These are phyloP conservation scores for Quadroppia sp. DNA, from an alignment of 2,888 invertebrate species.

Conservation along the genomic window DNA sequence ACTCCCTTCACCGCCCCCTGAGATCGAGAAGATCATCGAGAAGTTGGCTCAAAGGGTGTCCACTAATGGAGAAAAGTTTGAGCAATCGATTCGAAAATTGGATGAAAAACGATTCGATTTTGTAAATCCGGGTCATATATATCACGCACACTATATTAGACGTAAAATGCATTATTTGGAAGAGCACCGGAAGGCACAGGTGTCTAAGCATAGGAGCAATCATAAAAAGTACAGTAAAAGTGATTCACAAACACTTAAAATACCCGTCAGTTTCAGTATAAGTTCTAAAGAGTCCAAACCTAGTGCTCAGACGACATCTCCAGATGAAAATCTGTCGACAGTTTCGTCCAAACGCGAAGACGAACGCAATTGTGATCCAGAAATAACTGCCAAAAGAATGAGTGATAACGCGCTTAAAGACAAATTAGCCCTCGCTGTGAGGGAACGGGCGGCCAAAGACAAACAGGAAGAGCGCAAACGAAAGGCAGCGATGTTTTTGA, in stretches of 20 bases:
- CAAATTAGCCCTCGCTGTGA: conserved; percentile 52
- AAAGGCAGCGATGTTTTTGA: conserved; percentile 75
- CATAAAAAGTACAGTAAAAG: conserved; percentile 36
- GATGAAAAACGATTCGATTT: conserved; percentile 82
- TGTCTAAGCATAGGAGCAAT: conserved; percentile 3
- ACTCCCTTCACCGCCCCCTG: conserved; percentile 66
- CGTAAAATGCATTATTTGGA: conserved; percentile 39
- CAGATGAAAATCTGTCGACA: conserved; percentile 10
- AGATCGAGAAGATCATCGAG: conserved; percentile 80
- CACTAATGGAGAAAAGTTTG: conserved; percentile 90
- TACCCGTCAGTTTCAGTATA: conserved; percentile 38
- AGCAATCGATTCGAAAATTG: conserved; percentile 68
- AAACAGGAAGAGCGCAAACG: conserved; percentile 64
- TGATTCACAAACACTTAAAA: conserved; percentile 61
- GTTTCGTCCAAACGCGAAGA: background rate
- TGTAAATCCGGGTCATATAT: conserved; percentile 69
- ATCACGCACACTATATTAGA: conserved; percentile 70
- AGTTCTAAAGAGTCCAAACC: conserved; percentile 32
- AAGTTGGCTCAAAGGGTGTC: conserved; percentile 96
- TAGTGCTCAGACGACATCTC: background rate
- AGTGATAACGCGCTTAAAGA: conserved; percentile 47
- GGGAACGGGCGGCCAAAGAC: conserved; percentile 54
- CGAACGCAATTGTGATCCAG: background rate
- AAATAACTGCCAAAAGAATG: conserved; percentile 29
- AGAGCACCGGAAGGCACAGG: conserved; percentile 50